Evolutionary conservation across 2,113 vertebrate genomes (phyloP), one percentile per base, ranked within the genome.

Genomic region (Recurvirostra avosetta): DNA sequence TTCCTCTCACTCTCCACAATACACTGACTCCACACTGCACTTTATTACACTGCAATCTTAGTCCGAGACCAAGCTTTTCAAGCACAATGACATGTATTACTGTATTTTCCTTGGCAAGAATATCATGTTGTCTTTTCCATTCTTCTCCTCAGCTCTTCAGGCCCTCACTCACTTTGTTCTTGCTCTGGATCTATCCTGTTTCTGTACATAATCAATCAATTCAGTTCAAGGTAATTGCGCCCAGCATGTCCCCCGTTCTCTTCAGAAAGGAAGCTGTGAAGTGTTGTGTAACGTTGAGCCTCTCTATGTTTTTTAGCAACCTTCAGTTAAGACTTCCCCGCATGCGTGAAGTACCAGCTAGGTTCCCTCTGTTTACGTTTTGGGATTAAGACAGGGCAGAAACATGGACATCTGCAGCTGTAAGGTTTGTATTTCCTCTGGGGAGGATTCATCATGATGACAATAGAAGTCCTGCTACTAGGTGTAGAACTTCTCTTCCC

Each of bases 101-200:
- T 56, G 9, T 41, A 26, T 52, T 78, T 93, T 82, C 66, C 71
- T 59, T 75, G 34, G 32, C 12, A 80, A 88, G 94, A 65, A 47
- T 47, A 25, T 11, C 17, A 3, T 1, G 0, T 9, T 61, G 21
- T 6, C 21, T 72, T n/a, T 71, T 72, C 40, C 22, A 6, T 50
- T 63, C 40, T 71, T 50, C 76, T 77, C 17, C 52, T 78, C 58
- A 29, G 12, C 23, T 43, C 41, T 90, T 47, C 52, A 41, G 14
- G 12, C 15, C 23, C 29, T 90, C 2, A 1, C 6, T 84, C 0
- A 0, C 4, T 63, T 50, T 15, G 7, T n/a, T 85, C 45, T 65
- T 81, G 45, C 12, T 88, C 75, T 65, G 84, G 15, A 11, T 55
- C 5, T 65, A 15, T 52, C 36, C 21, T 32, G 0, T 53, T 53